Evolutionary conservation across 2,888 invertebrate species (phyloP).

Genomic region (Lithophane leautieri): DNA sequence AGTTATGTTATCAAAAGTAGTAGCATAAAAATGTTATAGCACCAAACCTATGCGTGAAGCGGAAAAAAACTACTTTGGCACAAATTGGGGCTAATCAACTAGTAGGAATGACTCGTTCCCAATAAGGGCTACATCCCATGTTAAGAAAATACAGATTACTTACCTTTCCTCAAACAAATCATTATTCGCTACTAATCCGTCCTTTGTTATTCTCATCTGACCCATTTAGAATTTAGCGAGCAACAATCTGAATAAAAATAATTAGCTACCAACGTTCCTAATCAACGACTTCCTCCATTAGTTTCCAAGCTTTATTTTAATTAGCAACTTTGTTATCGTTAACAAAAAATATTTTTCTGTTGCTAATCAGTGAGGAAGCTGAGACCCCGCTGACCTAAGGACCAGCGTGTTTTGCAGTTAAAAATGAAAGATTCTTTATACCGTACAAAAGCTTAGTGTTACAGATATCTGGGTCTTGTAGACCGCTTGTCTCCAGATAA

Average conservation of each 20-base stretch:
- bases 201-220: slow-evolving; percentile 14
- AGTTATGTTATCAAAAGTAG: not conserved
- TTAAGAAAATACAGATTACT: not conserved
- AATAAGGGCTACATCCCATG: not conserved
- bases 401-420: slow-evolving; percentile 74
- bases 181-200: not conserved
- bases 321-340: slow-evolving; percentile 82
- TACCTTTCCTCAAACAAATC: slow-evolving; percentile 7
- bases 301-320: slow-evolving; percentile 75
- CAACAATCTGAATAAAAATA: slow-evolving; percentile 59
- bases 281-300: slow-evolving; percentile 74
- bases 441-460: slow-evolving; percentile 74
- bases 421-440: slow-evolving; percentile 83
- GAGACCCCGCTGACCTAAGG: slow-evolving; percentile 79
- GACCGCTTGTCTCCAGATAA: slow-evolving; percentile 89
- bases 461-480: slow-evolving; percentile 69
- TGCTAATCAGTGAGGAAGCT: slow-evolving; percentile 83
- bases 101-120: not conserved
- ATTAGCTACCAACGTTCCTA: slow-evolving; percentile 56
- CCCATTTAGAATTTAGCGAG: slow-evolving; percentile 37
- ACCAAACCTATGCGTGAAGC: not conserved
- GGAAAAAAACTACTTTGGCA: not conserved
- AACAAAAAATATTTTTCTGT: slow-evolving; percentile 73
- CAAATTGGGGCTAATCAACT: not conserved
- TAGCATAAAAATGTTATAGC: not conserved